phyloP scores from a whole-genome alignment of 2,888 invertebrate species.

The Salpingus planirostris region DNA sequence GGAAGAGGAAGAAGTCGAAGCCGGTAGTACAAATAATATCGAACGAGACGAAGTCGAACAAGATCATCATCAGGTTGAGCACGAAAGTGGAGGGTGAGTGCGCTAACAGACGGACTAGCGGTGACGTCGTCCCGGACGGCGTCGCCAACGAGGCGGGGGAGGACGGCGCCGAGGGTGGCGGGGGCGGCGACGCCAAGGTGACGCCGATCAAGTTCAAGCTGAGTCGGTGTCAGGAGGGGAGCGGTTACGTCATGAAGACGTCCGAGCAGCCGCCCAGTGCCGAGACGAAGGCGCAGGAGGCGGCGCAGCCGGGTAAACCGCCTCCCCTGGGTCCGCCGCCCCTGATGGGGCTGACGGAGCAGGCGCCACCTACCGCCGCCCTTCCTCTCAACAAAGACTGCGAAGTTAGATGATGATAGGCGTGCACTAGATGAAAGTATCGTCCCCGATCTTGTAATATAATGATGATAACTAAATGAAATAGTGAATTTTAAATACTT shows the following conservation, averaged over 20 bases:
- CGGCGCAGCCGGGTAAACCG: slow-evolving; percentile 30
- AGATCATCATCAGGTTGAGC: slow-evolving; percentile 66
- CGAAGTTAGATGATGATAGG: slow-evolving; percentile 86
- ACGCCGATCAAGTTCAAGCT: slow-evolving; percentile 79
- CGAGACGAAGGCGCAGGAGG: slow-evolving; percentile 32
- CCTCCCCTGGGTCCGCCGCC: slow-evolving; percentile 23
- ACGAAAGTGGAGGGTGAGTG: slow-evolving; percentile 43
- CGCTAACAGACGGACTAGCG: slow-evolving; percentile 26
- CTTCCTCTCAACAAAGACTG: slow-evolving; percentile 70
- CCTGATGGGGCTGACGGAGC: too few species aligned
- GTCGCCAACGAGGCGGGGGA: slow-evolving; percentile 21
- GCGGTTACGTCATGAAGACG: slow-evolving; percentile 53
- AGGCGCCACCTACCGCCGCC: too few species aligned
- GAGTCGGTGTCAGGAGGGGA: slow-evolving; percentile 71
- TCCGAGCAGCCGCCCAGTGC: slow-evolving; percentile 28
- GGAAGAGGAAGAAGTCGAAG: slow-evolving; percentile 42
- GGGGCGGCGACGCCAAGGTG: slow-evolving; percentile 41
- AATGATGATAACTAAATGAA: slow-evolving; percentile 14
- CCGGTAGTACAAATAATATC: slow-evolving; percentile 48
- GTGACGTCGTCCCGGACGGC: slow-evolving; percentile 38
- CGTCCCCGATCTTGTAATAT: slow-evolving; percentile 16
- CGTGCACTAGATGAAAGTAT: too few species aligned
- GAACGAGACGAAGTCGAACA: slow-evolving; percentile 52
- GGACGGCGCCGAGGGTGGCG: background rate
- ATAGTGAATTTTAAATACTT: slow-evolving; percentile 3